Base-by-base conservation (phyloP, 2,113 vertebrate species). In the Bos javanicus region DNA sequence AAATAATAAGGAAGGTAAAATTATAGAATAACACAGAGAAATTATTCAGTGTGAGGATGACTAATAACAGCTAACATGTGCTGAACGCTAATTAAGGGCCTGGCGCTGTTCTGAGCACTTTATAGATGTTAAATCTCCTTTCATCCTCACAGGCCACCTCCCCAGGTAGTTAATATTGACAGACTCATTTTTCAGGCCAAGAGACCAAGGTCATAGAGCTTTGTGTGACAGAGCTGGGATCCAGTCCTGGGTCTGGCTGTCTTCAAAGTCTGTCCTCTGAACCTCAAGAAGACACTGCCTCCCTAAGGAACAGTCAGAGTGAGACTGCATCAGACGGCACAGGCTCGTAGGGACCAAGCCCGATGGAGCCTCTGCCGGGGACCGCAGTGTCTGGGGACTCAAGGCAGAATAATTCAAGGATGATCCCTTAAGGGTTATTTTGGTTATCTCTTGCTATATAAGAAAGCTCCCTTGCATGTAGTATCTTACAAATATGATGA, bases 121-220 rank as follows among this genome's bases (percentile, higher is more conserved):
- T 82, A 80, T 39, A 91, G 83, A 96, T 8, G 11, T 10, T 28
- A 62, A 94, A 48, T 78, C 56, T 96, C 48, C 30, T 64, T 86
- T 71, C 90, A 56, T 78, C 87, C 60, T 90, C 48, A 78, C 6
- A 15, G n/a, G 28, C 62, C 14, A 17, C 50, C 23, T 86, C 50
- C 25, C 21, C 25, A 81, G 28, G 48, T 36, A 71, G 56, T 89
- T 90, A 76, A 71, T 54, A 30, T 5, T 9, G 48, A 96, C 93
- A 56, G 36, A 19, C 13, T 71, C n/a, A 16, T 36, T 94, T 90
- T 82, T 83, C 50, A 87, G 91, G 64, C 81, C 36, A 26, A 33
- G 60, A 92, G 93, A 46, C 11, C 33, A 9, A 52, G 67, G 26
- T 81, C 39, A 43, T 4, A 25, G n/a, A 64, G 91, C 56, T 86